These are phyloP conservation scores for Coecobrya sp. DNA, from an alignment of 2,888 invertebrate species.

Conservation along the genomic window DNA sequence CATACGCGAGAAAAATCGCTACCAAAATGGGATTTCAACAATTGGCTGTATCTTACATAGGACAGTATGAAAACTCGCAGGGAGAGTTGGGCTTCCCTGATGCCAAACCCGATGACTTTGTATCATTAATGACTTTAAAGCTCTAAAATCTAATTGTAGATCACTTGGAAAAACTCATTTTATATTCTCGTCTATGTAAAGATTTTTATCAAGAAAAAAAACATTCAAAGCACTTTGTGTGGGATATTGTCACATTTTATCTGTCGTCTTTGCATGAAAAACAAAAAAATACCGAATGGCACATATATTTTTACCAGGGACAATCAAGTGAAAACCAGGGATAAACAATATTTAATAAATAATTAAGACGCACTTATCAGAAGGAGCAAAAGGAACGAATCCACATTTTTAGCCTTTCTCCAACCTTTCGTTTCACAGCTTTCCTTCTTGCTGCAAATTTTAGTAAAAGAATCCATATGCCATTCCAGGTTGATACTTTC, in stretches of 20 bases:
- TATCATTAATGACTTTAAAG: conserved; percentile 76
- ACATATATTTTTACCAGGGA: conserved; percentile 42
- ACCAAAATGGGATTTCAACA: conserved; percentile 82
- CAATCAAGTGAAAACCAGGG: conserved; percentile 43
- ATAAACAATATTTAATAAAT: background rate
- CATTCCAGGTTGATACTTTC: background rate
- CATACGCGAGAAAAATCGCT: conserved; percentile 75
- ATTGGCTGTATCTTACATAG: conserved; percentile 74
- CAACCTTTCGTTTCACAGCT: too few species aligned
- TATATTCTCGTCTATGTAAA: background rate
- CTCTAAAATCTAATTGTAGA: conserved; percentile 53
- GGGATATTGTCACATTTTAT: background rate
- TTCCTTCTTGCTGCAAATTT: too few species aligned
- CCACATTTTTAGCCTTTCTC: background rate
- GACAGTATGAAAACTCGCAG: conserved; percentile 79
- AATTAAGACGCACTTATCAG: background rate
- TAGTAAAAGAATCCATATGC: background rate
- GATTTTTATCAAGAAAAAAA: background rate
- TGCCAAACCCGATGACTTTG: conserved; percentile 79
- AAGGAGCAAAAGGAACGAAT: background rate
- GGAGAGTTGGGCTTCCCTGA: conserved; percentile 79
- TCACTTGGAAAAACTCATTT: background rate
- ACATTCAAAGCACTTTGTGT: background rate
- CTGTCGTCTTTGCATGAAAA: background rate
- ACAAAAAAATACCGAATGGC: background rate